These are phyloP conservation scores for Patiria miniata DNA, from an alignment of 35 echinoderm and acorn worm genomes.

Conservation along the genomic window DNA sequence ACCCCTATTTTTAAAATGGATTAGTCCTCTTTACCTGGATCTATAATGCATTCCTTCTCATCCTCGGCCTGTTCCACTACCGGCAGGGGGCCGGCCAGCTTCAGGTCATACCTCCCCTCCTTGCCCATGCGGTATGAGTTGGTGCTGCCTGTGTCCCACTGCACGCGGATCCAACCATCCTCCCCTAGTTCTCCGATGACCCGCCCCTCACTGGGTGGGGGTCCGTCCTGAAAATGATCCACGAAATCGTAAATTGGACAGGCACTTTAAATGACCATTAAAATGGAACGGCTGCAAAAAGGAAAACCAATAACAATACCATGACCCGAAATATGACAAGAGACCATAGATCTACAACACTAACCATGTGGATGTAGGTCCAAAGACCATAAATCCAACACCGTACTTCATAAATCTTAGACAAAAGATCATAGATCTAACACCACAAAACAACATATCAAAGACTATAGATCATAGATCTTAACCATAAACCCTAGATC, in stretches of 20 bases:
- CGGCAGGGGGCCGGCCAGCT: constrained; percentile 87
- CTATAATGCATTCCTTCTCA: constrained; percentile 93
- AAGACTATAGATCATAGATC: neutral
- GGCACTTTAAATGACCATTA: too few relatives aligned
- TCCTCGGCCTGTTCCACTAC: constrained; percentile 88
- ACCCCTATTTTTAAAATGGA: too few relatives aligned
- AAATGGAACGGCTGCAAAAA: too few relatives aligned
- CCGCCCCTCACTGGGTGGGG: constrained; percentile 94
- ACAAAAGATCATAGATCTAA: too few relatives aligned
- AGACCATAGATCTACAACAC: too few relatives aligned
- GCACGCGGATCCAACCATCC: constrained; percentile 99
- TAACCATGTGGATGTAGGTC: too few relatives aligned
- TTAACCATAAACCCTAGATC: too few relatives aligned
- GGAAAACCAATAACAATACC: too few relatives aligned
- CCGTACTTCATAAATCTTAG: too few relatives aligned
- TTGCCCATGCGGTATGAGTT: constrained; percentile 99
- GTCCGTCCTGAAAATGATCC: constrained; percentile 70
- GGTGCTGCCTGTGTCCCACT: constrained; percentile 98
- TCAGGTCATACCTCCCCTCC: constrained; percentile 97
- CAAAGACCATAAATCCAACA: too few relatives aligned
- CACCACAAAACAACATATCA: too few relatives aligned
- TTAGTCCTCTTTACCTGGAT: constrained; percentile 71
- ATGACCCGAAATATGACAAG: too few relatives aligned
- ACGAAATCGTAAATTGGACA: neutral
- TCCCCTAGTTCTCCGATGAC: constrained; percentile 97